Base-by-base conservation (phyloP, 2,888 invertebrate genomes). In the Plagodis dolabraria region DNA sequence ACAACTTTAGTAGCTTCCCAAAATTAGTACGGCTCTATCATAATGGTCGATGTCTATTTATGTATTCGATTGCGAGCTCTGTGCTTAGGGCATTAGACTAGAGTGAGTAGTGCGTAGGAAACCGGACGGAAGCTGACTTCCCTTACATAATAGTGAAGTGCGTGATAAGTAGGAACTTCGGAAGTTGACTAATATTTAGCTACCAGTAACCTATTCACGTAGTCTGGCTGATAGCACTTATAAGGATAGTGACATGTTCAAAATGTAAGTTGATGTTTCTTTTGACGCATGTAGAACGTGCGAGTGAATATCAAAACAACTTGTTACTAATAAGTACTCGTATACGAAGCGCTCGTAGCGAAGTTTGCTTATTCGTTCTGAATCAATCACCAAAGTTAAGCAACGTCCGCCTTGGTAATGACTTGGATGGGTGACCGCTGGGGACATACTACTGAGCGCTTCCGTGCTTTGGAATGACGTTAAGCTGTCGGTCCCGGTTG, bases 111-210 rank as follows among this genome's bases (percentile, higher is more conserved):
- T 52, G 50, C 53, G 57, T 56, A 64, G 63, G 66, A 57, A 60
- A 50, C 52, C 65, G 70, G 73, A 76, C 80, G 80, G 81, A 80
- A 81, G 68, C 74, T 60, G 68, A 80, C 80, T 79, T 81, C 80
- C 81, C 75, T 75, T 73, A 76, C 75, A 72, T 77, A 80, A 78
- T 75, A 77, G 77, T 64, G 60, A 72, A 79, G 77, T 72, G 75
- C 69, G 74, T 77, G 75, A 79, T 80, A 79, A 75, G 72, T 78
- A 76, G 78, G 72, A 74, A 77, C 75, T 74, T 77, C 75, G 81
- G 81, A 81, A 81, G 80, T 75, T 77, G 81, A 81, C 75, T 76
- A 79, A 79, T 69, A 72, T 68, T 56, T 57, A 55, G 63, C 62
- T 70, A 65, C 67, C 66, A 70, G 65, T 68, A 70, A 72, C 68